phyloP scores from a whole-genome alignment of 2,113 vertebrate species.

The Glaucidium brasilianum region DNA sequence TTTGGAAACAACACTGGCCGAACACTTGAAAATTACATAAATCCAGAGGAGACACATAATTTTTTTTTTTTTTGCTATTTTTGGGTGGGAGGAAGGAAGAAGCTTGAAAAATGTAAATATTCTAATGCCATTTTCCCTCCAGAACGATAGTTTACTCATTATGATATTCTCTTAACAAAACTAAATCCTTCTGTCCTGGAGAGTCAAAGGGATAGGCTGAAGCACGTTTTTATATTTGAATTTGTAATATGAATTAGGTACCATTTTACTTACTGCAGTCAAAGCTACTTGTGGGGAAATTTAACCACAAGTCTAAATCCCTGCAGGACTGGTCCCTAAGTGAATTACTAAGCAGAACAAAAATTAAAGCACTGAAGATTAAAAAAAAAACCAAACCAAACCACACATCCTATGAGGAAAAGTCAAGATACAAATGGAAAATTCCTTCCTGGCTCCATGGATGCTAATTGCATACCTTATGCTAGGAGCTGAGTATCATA shows the following conservation, averaged over 20 bases:
- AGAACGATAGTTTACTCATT: neutral
- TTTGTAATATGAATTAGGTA: neutral
- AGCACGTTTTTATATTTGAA: neutral
- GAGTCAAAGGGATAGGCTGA: neutral
- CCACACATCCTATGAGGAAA: neutral
- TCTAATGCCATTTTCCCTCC: slow-evolving; percentile 24
- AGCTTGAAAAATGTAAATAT: slow-evolving; percentile 59
- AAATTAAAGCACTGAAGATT: slow-evolving; percentile 19
- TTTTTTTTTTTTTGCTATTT: slow-evolving; percentile 44
- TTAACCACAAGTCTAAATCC: neutral
- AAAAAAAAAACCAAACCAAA: neutral
- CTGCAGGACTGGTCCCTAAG: neutral
- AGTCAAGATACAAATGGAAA: slow-evolving; percentile 52
- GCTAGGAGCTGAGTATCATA: slow-evolving; percentile 19
- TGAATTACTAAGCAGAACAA: slow-evolving; percentile 18
- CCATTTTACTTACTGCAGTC: neutral
- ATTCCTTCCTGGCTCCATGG: slow-evolving; percentile 41
- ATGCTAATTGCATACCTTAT: slow-evolving; percentile 25
- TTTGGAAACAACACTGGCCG: neutral
- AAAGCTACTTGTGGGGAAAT: neutral
- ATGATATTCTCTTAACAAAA: neutral
- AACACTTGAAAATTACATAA: slow-evolving; percentile 26
- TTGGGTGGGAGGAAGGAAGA: slow-evolving; percentile 53
- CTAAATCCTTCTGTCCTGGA: neutral
- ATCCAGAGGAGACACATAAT: neutral